Conservation (phyloP, 2,797 vertebrate species). For the Notoglanidium macrostoma region DNA sequence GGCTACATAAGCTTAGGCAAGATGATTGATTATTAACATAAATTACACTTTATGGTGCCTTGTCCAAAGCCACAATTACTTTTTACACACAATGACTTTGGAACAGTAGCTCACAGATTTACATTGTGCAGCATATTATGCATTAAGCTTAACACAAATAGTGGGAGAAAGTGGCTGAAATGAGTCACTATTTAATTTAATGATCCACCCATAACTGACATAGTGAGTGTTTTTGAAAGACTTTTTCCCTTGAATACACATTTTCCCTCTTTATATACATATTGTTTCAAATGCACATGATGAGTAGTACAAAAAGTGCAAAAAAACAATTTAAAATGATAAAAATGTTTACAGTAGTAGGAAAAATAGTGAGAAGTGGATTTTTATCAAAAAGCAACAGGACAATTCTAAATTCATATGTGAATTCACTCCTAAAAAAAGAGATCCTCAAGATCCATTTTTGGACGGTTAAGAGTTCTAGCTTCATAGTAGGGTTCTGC, state of each 20-base stretch:
- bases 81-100: not conserved
- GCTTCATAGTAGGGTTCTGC: not conserved
- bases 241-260: not conserved
- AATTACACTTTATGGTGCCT: not conserved
- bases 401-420: too few relatives aligned
- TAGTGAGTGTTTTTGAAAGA: not conserved
- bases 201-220: slow-evolving; percentile 7
- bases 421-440: not conserved
- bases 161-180: not conserved
- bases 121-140: not conserved
- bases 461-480: not conserved
- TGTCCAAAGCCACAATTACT: not conserved
- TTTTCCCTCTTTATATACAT: not conserved
- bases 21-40: slow-evolving; percentile 26
- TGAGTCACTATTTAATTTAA: slow-evolving; percentile 20
- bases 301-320: not conserved
- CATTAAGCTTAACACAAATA: slow-evolving; percentile 27
- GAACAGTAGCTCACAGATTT: slow-evolving; percentile 13
- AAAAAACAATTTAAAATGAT: not conserved
- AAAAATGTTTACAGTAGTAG: not conserved
- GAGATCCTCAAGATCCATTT: not conserved
- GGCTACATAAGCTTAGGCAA: not conserved
- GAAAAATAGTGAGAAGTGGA: not conserved
- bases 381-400: not conserved
- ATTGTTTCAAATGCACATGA: not conserved